These are phyloP conservation scores for Scomber colias DNA, from an alignment of 2,113 vertebrate genomes.

Conservation along the genomic window DNA sequence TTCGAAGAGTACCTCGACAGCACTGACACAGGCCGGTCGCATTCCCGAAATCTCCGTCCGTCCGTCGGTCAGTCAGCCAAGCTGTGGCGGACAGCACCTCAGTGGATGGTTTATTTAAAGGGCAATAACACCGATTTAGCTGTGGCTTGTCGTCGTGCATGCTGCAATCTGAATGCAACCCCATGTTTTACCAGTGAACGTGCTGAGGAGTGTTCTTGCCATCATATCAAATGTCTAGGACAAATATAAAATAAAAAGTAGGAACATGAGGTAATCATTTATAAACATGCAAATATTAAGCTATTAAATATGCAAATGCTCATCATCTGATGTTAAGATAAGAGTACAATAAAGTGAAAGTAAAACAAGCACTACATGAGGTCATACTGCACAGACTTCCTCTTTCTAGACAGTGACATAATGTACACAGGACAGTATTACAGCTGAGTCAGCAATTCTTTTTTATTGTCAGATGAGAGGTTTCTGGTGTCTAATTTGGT, in stretches of 20 bases:
- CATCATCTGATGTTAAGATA: not conserved
- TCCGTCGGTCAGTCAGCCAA: slow-evolving; percentile 15
- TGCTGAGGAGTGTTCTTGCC: not conserved
- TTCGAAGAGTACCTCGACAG: slow-evolving; percentile 9
- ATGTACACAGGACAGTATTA: not conserved
- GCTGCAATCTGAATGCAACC: slow-evolving; percentile 6
- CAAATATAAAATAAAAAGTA: no score
- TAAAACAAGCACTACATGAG: not conserved
- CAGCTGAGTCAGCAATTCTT: no score
- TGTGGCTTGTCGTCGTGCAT: no score
- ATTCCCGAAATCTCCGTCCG: slow-evolving; percentile 31
- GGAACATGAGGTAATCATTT: not conserved
- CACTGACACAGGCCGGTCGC: slow-evolving; percentile 26
- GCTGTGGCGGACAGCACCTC: not conserved
- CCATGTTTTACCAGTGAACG: not conserved
- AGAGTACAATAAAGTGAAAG: not conserved
- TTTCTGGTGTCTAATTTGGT: slow-evolving; percentile 9
- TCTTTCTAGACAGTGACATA: no score
- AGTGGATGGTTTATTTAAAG: slow-evolving; percentile 61
- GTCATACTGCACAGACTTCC: not conserved
- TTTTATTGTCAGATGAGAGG: not conserved
- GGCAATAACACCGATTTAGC: slow-evolving; percentile 33
- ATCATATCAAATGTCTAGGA: not conserved
- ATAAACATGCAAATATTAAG: not conserved
- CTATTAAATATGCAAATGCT: not conserved